Conservation (phyloP, 2,797 vertebrate genomes). For the Enteromius paludinosus region DNA sequence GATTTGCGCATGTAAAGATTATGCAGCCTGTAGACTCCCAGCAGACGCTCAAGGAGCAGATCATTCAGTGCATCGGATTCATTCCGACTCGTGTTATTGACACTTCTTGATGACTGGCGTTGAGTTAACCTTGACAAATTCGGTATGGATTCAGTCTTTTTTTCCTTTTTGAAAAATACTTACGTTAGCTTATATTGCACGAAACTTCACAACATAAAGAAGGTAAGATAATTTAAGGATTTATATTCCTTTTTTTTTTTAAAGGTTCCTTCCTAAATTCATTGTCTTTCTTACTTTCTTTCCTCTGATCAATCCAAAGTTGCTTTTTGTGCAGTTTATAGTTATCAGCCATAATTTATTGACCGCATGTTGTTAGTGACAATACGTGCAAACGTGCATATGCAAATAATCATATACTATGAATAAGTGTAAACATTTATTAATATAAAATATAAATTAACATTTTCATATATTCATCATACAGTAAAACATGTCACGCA, state of each 20-base stretch:
- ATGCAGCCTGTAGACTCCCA: not conserved
- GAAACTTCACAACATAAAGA: conserved; percentile 8
- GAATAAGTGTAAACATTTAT: not conserved
- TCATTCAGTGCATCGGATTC: not conserved
- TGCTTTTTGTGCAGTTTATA: not conserved
- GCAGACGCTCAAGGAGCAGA: not conserved
- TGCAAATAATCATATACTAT: not conserved
- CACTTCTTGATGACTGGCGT: not conserved
- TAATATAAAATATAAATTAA: not conserved
- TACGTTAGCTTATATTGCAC: not conserved
- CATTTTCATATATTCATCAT: not conserved
- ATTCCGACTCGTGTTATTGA: not conserved
- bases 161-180: not conserved
- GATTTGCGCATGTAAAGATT: not conserved
- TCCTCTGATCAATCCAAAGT: not conserved
- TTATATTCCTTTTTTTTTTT: not conserved
- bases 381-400: not conserved
- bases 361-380: not conserved
- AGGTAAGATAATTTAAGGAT: conserved; percentile 1
- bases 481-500: not conserved
- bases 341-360: not conserved
- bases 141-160: conserved; percentile 12
- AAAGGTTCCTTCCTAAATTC: not conserved
- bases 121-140: no score
- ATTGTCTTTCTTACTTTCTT: not conserved